Evolutionary conservation across 2,888 invertebrate species (phyloP).

Genomic region (Conchocele bisecta): DNA sequence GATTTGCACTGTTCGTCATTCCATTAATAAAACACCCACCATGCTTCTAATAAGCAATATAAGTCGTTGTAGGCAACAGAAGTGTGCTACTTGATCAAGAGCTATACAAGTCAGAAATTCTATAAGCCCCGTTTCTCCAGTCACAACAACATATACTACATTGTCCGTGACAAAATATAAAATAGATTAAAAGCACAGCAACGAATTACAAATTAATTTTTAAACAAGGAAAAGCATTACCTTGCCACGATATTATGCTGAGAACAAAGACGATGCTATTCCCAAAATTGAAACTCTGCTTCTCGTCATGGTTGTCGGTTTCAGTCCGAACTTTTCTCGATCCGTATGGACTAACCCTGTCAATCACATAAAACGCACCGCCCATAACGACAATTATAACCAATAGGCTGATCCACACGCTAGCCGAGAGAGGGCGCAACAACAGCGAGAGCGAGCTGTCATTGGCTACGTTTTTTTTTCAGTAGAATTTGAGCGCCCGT

Average conservation of each 20-base stretch:
- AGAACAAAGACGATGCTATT: background rate
- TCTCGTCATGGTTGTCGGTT: background rate
- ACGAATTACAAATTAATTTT: background rate
- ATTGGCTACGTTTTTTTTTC: background rate
- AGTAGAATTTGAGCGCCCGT: conserved; percentile 35
- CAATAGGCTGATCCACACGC: conserved; percentile 17
- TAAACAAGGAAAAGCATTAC: conserved; percentile 2
- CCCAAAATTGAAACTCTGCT: background rate
- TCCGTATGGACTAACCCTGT: conserved; percentile 1
- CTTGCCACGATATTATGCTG: conserved; percentile 5
- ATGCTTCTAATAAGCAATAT: too few relatives aligned
- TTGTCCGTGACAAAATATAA: background rate
- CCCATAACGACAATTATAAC: background rate
- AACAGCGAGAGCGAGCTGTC: background rate
- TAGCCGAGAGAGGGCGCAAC: conserved; percentile 9
- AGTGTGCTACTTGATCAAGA: too few relatives aligned
- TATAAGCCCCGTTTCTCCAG: too few relatives aligned
- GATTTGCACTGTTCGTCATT: too few relatives aligned
- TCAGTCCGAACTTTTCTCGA: background rate
- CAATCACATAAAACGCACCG: background rate
- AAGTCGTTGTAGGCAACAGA: too few relatives aligned
- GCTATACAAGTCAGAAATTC: too few relatives aligned
- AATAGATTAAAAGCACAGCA: background rate
- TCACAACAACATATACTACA: too few relatives aligned
- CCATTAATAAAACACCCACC: too few relatives aligned